Conservation (phyloP, 2,888 invertebrate species). For the Mongoloraphidia duomilia region DNA sequence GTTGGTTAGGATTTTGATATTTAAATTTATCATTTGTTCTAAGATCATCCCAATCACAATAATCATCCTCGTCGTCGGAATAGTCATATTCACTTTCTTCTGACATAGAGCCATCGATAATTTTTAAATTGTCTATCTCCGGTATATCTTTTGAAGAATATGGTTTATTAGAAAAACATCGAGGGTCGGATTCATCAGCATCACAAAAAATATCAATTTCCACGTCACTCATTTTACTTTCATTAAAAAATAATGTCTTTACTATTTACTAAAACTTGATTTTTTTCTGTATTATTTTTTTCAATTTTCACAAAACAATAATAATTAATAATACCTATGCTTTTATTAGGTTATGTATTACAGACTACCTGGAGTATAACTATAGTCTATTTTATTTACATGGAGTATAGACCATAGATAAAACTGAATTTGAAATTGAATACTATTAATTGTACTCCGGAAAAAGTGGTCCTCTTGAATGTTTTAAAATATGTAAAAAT, state of each 20-base stretch:
- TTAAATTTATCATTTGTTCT: neutral
- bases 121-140: neutral
- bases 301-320: neutral
- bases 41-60: neutral
- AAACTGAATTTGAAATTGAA: too few relatives aligned
- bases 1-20: too few relatives aligned
- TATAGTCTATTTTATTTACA: too few relatives aligned
- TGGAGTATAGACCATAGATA: too few relatives aligned
- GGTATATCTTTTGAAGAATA: neutral
- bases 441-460: too few relatives aligned
- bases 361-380: too few relatives aligned
- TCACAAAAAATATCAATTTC: conserved; percentile 4
- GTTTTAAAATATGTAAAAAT: too few relatives aligned
- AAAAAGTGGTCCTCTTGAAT: too few relatives aligned
- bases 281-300: neutral
- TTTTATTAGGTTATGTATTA: too few relatives aligned
- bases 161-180: neutral
- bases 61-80: neutral
- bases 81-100: neutral
- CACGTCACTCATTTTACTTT: neutral
- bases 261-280: neutral
- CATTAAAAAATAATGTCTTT: neutral
- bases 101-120: neutral
- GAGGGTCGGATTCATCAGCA: conserved; percentile 3
- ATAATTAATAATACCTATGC: too few relatives aligned